Percentiles rank a stretch among this genome's conserved stretches.
Conservation (phyloP, 92 coral and sea anemone species). For the Desmophyllum pertusum region DNA sequence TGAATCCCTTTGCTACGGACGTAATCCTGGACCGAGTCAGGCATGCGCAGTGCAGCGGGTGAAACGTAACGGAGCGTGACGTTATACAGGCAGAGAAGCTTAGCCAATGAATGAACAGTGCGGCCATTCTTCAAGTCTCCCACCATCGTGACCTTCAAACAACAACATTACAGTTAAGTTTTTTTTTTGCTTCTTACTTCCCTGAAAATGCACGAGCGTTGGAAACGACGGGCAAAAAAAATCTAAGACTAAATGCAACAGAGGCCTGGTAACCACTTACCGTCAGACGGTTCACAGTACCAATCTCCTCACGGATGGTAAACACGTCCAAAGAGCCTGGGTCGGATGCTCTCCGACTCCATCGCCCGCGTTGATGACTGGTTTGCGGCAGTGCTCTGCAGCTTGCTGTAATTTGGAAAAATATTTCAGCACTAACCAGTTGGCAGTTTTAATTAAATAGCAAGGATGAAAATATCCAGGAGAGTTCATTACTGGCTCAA, state of each 20-base stretch:
- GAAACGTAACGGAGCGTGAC: constrained; percentile 92
- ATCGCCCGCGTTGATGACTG: constrained; percentile 97
- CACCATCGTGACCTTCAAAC: constrained; percentile 86
- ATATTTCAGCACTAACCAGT: neutral
- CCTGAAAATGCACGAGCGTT: neutral
- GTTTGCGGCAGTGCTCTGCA: constrained; percentile 89
- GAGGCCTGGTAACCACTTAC: constrained; percentile 39
- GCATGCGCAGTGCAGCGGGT: constrained; percentile 88
- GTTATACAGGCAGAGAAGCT: constrained; percentile 89
- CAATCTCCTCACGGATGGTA: constrained; percentile 98
- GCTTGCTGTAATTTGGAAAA: constrained; percentile 66
- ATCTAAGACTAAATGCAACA: neutral
- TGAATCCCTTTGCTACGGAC: constrained; percentile 78
- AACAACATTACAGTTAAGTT: neutral
- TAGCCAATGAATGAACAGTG: constrained; percentile 94
- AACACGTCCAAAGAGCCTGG: constrained; percentile 98
- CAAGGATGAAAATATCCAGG: too few relatives aligned
- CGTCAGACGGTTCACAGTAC: constrained; percentile 95
- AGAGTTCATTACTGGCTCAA: too few relatives aligned
- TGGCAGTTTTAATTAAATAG: too few relatives aligned
- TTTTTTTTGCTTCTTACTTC: neutral
- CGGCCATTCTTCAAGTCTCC: constrained; percentile 98
- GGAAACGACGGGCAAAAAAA: neutral
- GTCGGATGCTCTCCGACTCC: constrained; percentile 99
- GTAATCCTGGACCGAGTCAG: constrained; percentile 82